Base-by-base conservation (phyloP, 2,797 vertebrate genomes). In the Manis pentadactyla region DNA sequence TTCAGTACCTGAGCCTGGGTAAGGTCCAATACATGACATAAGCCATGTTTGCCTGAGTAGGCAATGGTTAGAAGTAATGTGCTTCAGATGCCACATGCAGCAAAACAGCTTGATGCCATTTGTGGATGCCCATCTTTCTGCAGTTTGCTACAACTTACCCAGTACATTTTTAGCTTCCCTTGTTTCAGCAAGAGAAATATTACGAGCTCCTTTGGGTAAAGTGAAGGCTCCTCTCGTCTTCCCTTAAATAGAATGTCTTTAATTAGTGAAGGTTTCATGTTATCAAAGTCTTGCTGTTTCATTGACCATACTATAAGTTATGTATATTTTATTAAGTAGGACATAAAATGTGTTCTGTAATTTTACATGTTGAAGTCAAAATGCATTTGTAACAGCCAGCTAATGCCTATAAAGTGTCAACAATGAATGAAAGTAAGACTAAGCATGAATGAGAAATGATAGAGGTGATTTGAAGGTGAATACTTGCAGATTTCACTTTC, bases 401-500 rank as follows among this genome's bases (percentile, higher is more conserved):
- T 90, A 55, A 87, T 87, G 85, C 89, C 42, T 94, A 94, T 82
- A 42, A 91, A 93, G 9, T 59, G 34, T 42, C 17, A 97, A 97
- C 95, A 98, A 98, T 98, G 98, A 99, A 98, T 98, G 98, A 98
- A 98, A 99, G 98, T 97, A 88, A 97, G 98, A 97, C 86, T 86
- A 86, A 97, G 91, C 10, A 12, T 79, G 96, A 97, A 89, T 59
- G 61, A 88, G 86, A 95, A 96, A 84, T 92, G 18, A 83, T 96
- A 88, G 61, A 97, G 97, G 96, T 97, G 98, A 98, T 98, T 97
- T 90, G 97, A 98, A 97, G 98, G 96, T 96, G 98, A 98, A 99
- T 99, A 99, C 99, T 99, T 99, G 99, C 99, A 99, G 99, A 99
- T 98, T 99, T 98, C 98, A 98, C 98, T 99, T 99, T 99, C 99